phyloP scores from a whole-genome alignment of 2,797 vertebrate genomes.

The Xenopus petersii region DNA sequence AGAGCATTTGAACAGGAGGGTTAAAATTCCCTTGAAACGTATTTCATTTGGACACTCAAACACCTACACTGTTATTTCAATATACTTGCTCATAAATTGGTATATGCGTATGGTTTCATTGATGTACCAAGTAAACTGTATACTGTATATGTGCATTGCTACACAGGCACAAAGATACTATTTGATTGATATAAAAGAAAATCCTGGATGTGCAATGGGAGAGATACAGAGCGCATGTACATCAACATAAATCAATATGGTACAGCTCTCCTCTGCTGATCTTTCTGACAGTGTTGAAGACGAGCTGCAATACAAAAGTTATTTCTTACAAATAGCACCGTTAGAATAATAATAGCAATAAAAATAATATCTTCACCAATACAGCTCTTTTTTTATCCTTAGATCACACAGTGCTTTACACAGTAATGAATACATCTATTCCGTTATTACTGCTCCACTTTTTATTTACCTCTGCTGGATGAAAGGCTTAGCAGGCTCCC shows the following conservation, averaged over 20 bases:
- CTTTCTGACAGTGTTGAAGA: slow-evolving; percentile 2
- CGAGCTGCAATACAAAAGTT: slow-evolving; percentile 21
- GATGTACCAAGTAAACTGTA: too few species aligned
- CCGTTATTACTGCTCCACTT: slow-evolving; percentile 42
- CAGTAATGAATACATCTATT: slow-evolving; percentile 47
- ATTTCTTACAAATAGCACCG: slow-evolving; percentile 43
- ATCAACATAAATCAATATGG: slow-evolving; percentile 4
- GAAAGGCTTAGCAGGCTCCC: slow-evolving; percentile 41
- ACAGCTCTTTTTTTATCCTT: slow-evolving; percentile 35
- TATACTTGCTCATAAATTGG: too few species aligned
- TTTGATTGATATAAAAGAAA: neutral
- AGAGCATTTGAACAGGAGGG: too few species aligned
- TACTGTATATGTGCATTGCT: too few species aligned
- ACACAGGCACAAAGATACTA: too few species aligned
- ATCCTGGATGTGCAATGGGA: neutral
- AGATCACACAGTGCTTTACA: slow-evolving; percentile 41
- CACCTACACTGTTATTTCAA: too few species aligned
- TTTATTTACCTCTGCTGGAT: slow-evolving; percentile 46
- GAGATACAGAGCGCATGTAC: neutral
- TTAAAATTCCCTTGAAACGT: too few species aligned
- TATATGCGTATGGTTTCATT: too few species aligned
- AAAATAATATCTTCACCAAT: slow-evolving; percentile 42
- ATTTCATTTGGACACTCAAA: too few species aligned
- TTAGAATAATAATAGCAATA: slow-evolving; percentile 44
- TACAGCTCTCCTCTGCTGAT: slow-evolving; percentile 23